These are phyloP conservation scores for Jordanella pulchra DNA, from an alignment of 2,797 vertebrate genomes.

Conservation along the genomic window DNA sequence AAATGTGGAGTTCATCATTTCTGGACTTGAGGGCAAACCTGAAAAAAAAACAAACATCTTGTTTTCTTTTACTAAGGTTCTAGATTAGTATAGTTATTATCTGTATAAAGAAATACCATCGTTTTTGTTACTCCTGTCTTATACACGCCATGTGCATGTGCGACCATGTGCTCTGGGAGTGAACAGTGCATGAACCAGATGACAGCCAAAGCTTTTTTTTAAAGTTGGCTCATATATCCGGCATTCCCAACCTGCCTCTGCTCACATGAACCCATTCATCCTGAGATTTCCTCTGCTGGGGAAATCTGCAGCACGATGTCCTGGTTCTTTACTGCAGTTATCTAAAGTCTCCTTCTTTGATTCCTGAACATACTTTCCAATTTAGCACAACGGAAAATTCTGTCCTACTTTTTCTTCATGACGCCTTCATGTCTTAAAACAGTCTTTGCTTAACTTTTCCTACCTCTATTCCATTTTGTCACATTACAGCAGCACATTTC, in stretches of 20 bases:
- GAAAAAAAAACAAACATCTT: background rate
- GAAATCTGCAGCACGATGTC: background rate
- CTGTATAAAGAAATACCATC: background rate
- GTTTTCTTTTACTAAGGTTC: background rate
- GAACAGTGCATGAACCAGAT: background rate
- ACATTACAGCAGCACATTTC: background rate
- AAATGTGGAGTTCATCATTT: slow-evolving; percentile 43
- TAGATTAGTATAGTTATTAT: background rate
- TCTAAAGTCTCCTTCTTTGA: background rate
- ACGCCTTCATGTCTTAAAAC: no score
- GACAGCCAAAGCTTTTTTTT: background rate
- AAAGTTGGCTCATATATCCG: background rate
- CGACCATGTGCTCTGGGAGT: background rate
- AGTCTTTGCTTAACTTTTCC: background rate
- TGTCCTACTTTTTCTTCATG: no score
- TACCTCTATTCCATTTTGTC: background rate
- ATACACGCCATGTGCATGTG: background rate
- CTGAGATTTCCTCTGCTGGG: background rate
- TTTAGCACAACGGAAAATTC: background rate
- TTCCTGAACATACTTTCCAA: background rate
- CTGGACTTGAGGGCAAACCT: slow-evolving; percentile 50
- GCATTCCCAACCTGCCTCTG: background rate
- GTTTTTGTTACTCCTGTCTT: background rate
- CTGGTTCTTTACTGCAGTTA: background rate
- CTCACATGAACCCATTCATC: background rate